Evolutionary conservation across 2,888 invertebrate species (phyloP), one percentile per base, ranked within the genome.

Genomic region (Hyalella azteca): DNA sequence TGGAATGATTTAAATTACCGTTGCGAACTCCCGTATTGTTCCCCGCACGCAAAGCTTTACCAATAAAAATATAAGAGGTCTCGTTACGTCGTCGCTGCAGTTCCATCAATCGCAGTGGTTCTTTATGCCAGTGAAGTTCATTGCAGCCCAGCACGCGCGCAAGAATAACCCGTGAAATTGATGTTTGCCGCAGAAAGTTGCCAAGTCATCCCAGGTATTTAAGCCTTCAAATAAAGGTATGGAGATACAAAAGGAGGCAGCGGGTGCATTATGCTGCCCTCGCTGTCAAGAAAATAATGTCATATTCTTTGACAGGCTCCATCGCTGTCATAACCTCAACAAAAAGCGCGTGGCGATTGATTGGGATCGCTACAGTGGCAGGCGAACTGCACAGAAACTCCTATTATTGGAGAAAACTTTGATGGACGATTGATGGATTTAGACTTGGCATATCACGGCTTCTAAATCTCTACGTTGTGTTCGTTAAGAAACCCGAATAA

Each of bases 121-220:
- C 66, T 66, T 66, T 66, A 66, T 66, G 36, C 66, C 36, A 19
- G 36, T 66, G 66, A 66, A 66, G 66, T 66, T 66, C 66, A 66
- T 66, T 66, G 66, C n/a, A 66, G 66, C 19, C 32, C 19, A 36
- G 66, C 66, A 66, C 66, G 66, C 66, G 66, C 66, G 32, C 66
- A 66, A 36, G 36, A 66, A 66, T 66, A 66, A 36, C 29, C 36
- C 66, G 66, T 66, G 66, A 66, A 66, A 66, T 66, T 66, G 66
- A 66, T 66, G 66, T 66, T 66, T 66, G 36, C 66, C 36, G 36
- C 36, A n/a, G 19, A 36, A 29, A 66, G 66, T 36, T 66, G 66
- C 66, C 66, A 36, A 66, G 66, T 66, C 66, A 66, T 66, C 66
- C 36, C 36, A 5, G 29, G 66, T 66, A 66, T 66, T 66, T 66